Base-by-base conservation (phyloP, 1,140 invertebrate genomes). In the Caenorhabditis tropicalis region DNA sequence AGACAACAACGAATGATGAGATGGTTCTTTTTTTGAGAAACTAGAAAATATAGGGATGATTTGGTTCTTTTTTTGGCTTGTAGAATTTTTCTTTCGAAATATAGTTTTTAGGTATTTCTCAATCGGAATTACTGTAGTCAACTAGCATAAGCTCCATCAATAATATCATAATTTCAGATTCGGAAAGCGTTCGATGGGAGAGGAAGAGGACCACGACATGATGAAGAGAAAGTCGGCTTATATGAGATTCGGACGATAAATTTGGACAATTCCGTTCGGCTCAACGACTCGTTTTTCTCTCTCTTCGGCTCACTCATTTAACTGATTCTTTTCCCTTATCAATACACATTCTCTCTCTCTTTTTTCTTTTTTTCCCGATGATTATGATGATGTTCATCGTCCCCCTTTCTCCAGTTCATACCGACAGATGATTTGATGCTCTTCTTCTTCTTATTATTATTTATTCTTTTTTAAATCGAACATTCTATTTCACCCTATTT, bases 211-310 rank as follows among this genome's bases (percentile, higher is more conserved):
- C 24, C 65, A 74, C 36, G 65, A 74, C n/a, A 74, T 74, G 65
- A 24, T 24, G 36, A 74, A 74, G 65, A 74, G 65, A 74, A 74
- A 74, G n/a, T 74, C 65, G 36, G 65, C 65, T 2, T 74, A 74
- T n/a, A 74, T 74, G 65, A n/a, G 65, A 21, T 74, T 74, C 65
- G 65, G 65, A 21, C 33, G 36, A 39, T 74, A 74, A 24, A 43
- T 43, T 65, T 19, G 7, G 24, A 36, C 39, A 12, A 43, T 12
- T 6, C 39, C 12, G 19, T 15, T 36, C 43, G 65, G 36, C 19
- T 74, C 36, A 9, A 43, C n/a, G 27, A 10, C 49, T 51, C 19
- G 6, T 19, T 51, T 21, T 51, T 36, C n/a, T 43, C 19, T 19
- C 27, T 12, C 36, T 12, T 7, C 19, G 65, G n/a, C 65, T 74